Evolutionary conservation across 2,888 invertebrate genomes (phyloP).

Genomic region (Linnaemya vulpina): DNA sequence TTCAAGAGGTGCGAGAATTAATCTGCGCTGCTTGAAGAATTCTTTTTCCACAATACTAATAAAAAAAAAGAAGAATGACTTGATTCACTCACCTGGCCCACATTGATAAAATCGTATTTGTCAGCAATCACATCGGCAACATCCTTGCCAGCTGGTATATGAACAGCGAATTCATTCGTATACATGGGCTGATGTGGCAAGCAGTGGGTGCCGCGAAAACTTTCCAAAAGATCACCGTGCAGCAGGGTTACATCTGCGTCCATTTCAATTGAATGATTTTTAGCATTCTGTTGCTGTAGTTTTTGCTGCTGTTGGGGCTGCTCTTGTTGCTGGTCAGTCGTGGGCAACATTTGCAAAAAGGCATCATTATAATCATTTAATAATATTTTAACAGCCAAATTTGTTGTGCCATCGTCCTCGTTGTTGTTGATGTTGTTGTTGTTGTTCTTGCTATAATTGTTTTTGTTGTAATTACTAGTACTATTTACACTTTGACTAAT

Average conservation of each 20-base stretch:
- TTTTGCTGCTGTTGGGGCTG: no score
- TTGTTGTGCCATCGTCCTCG: slow-evolving; percentile 68
- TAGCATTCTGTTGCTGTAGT: slow-evolving; percentile 48
- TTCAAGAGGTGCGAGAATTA: no score
- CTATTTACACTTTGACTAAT: slow-evolving; percentile 76
- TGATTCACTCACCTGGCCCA: slow-evolving; percentile 90
- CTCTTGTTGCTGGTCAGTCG: slow-evolving; percentile 51
- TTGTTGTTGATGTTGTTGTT: slow-evolving; percentile 60
- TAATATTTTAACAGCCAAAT: slow-evolving; percentile 75
- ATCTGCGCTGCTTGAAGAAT: no score
- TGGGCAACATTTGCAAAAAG: slow-evolving; percentile 68
- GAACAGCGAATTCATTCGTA: slow-evolving; percentile 93
- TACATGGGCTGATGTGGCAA: slow-evolving; percentile 84
- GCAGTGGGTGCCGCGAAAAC: slow-evolving; percentile 76
- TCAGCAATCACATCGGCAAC: slow-evolving; percentile 90
- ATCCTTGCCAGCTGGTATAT: slow-evolving; percentile 89
- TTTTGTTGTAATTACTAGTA: slow-evolving; percentile 68
- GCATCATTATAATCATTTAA: slow-evolving; percentile 77
- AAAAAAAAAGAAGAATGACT: not conserved
- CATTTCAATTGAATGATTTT: slow-evolving; percentile 41
- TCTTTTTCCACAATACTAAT: no score
- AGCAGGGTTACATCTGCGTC: slow-evolving; percentile 7
- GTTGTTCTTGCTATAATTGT: no score
- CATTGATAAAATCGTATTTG: slow-evolving; percentile 93
- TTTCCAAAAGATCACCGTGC: slow-evolving; percentile 73